Evolutionary conservation across 1,140 invertebrate species (phyloP).

Genomic region (Rhynchophorus ferrugineus): DNA sequence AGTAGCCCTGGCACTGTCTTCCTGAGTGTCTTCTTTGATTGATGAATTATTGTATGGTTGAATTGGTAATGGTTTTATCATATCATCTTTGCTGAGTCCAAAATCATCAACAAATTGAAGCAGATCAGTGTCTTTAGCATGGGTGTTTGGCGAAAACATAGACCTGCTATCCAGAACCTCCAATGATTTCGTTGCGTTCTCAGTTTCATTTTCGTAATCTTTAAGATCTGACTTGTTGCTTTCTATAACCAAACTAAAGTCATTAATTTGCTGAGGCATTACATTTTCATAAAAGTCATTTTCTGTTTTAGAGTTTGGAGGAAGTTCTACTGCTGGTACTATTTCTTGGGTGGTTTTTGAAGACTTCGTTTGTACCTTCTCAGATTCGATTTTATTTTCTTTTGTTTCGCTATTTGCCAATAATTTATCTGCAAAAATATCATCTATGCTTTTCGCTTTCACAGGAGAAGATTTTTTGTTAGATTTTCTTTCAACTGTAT

Average conservation of each 20-base stretch:
- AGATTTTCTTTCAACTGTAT: conserved; percentile 15
- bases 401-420: conserved; percentile 22
- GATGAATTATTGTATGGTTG: conserved; percentile 55
- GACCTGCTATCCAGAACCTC: conserved; percentile 41
- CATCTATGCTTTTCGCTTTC: conserved; percentile 28
- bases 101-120: conserved; percentile 63
- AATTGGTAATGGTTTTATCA: conserved; percentile 50
- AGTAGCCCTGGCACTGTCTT: conserved; percentile 66
- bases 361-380: conserved; percentile 7
- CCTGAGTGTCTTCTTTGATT: conserved; percentile 74
- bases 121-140: conserved; percentile 52
- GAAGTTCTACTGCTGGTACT: conserved; percentile 25
- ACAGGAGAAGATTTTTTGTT: conserved; percentile 21
- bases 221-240: conserved; percentile 11
- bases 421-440: conserved; percentile 29
- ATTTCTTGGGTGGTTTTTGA: conserved; percentile 21
- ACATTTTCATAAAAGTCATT: conserved; percentile 1
- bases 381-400: conserved; percentile 23
- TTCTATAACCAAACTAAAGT: conserved; percentile 12
- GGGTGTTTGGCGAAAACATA: conserved; percentile 63
- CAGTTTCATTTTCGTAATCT: conserved; percentile 21
- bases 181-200: conserved; percentile 16
- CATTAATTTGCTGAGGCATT: neutral
- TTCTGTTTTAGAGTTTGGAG: conserved; percentile 18
- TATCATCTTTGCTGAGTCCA: conserved; percentile 51